Evolutionary conservation across 2,888 invertebrate genomes (phyloP), one percentile per base, ranked within the genome.

Genomic region (Dexiosoma caninum): DNA sequence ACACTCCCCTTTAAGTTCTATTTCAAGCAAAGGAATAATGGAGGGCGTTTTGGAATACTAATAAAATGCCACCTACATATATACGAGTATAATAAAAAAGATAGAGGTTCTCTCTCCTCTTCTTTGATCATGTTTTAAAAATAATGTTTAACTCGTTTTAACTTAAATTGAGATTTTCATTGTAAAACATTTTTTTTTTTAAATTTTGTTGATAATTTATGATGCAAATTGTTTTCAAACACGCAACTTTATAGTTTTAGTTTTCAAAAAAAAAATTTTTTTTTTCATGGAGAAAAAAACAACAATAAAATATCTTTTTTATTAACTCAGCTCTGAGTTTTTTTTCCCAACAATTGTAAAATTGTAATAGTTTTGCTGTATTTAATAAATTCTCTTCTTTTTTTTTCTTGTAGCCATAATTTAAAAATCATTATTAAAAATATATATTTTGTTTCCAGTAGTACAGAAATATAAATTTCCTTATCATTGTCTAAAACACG

Each of bases 401-500:
- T 37, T 35, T 44, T 9, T 30, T 62, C 6, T 67, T n/a, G 19
- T 37, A 51, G 16, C 35, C n/a, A 76, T 27, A 19, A 67, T 42
- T 44, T 12, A 9, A 37, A 60, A 70, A 62, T 44, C 23, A 62
- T 53, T 72, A 72, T 62, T 42, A 42, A 42, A 72, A 72, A 53
- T 62, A 27, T 27, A 42, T 53, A 72, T 42, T 72, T 60, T 32
- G 5, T 16, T 71, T 32, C 12, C 32, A 44, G 40, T 53, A 21
- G 53, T 69, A 32, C 67, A 70, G 60, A 35, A 3, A 27, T 6
- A 27, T 27, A 27, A 27, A 27, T 40, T 57, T 76, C 64, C 60
- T 77, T 81, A 78, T 78, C 78, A 78, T 74, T 81, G 78, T 81
- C 78, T 78, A 81, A 69, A 81, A 81, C 81, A 81, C 81, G 81